Conservation (phyloP, 2,113 vertebrate genomes). For the Scatophagus argus region DNA sequence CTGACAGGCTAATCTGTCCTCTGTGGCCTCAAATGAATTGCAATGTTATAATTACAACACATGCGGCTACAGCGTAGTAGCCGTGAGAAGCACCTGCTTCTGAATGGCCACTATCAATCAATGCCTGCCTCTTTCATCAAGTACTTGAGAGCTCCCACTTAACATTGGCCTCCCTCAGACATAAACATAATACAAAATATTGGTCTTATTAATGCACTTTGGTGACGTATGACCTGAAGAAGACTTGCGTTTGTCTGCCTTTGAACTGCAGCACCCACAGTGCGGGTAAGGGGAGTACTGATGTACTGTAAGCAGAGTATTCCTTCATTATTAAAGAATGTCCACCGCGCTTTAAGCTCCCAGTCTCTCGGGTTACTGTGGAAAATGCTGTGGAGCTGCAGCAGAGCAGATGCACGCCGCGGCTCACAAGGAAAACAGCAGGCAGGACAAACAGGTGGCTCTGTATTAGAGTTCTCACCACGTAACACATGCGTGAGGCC, state of each 20-base stretch:
- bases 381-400: slow-evolving; percentile 59
- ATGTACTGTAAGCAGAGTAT: slow-evolving; percentile 69
- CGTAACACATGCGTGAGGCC: neutral
- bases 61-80: slow-evolving; percentile 26
- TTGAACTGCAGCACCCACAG: slow-evolving; percentile 26
- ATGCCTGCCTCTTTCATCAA: slow-evolving; percentile 16
- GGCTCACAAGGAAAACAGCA: slow-evolving; percentile 27
- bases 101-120: slow-evolving; percentile 44
- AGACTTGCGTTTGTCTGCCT: slow-evolving; percentile 19
- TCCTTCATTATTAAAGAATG: slow-evolving; percentile 79
- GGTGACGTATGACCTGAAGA: slow-evolving; percentile 6
- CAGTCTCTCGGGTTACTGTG: slow-evolving; percentile 70
- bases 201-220: neutral
- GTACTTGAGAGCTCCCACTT: slow-evolving; percentile 5
- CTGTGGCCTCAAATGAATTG: slow-evolving; percentile 73
- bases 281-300: slow-evolving; percentile 39
- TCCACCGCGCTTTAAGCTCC: slow-evolving; percentile 58
- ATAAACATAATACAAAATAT: neutral
- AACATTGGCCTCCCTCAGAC: neutral
- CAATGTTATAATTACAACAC: slow-evolving; percentile 63
- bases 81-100: slow-evolving; percentile 39
- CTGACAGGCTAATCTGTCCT: slow-evolving; percentile 77
- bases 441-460: slow-evolving; percentile 66
- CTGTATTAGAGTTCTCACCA: neutral
- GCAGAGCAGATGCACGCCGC: slow-evolving; percentile 58